phyloP scores from a whole-genome alignment of 1,140 invertebrate genomes.

The Diachasmimorpha longicaudata region DNA sequence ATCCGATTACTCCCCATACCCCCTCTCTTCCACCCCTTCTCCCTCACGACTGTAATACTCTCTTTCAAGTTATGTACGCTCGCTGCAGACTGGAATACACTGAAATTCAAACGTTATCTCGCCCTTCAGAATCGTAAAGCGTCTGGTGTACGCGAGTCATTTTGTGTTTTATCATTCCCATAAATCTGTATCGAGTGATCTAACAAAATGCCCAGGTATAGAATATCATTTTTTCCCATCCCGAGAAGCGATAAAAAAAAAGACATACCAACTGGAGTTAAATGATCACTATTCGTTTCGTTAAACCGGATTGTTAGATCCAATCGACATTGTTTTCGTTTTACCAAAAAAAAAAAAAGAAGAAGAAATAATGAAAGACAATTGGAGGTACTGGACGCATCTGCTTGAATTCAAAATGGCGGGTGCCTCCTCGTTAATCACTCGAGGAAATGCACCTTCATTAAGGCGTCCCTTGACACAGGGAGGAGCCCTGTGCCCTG shows the following conservation, averaged over 20 bases:
- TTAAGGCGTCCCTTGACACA: constrained; percentile 16
- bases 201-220: neutral
- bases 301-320: neutral
- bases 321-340: neutral
- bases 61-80: neutral
- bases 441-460: neutral
- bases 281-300: neutral
- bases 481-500: too few relatives aligned
- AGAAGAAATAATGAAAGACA: neutral
- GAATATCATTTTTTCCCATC: neutral
- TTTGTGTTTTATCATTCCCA: neutral
- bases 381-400: neutral
- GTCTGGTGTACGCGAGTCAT: neutral
- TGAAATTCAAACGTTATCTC: neutral
- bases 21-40: constrained; percentile 17
- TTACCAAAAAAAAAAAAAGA: neutral
- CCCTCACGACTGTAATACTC: neutral
- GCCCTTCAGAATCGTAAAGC: neutral
- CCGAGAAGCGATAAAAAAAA: too few relatives aligned
- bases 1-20: constrained; percentile 45
- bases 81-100: neutral
- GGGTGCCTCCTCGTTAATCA: neutral
- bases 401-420: neutral
- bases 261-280: neutral
- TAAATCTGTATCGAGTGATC: neutral